Conservation (phyloP, 2,113 vertebrate species). For the Hemicordylus capensis region DNA sequence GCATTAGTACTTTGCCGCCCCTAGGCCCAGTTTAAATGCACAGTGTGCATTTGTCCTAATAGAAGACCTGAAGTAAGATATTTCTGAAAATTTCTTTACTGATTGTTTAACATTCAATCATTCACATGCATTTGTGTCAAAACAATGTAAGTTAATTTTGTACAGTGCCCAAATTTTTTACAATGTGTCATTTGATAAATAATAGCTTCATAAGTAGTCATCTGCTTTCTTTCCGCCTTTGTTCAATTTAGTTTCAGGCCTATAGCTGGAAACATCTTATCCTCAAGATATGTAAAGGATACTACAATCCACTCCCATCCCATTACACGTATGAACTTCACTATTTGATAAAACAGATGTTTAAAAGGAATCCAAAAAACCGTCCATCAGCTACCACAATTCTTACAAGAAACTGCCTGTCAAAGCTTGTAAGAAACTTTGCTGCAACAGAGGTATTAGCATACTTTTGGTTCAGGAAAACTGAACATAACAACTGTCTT, state of each 20-base stretch:
- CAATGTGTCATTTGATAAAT: background rate
- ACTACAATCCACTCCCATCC: constrained; percentile 82
- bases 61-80: background rate
- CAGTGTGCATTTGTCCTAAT: background rate
- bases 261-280: constrained; percentile 93
- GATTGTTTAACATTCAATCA: background rate
- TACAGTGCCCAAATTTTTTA: background rate
- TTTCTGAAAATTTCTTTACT: background rate
- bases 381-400: constrained; percentile 89
- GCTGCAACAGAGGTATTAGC: constrained; percentile 77
- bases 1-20: background rate
- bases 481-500: background rate
- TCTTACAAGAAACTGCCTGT: constrained; percentile 80
- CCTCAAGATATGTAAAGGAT: constrained; percentile 90
- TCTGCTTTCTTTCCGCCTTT: background rate
- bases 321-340: constrained; percentile 89
- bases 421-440: constrained; percentile 73
- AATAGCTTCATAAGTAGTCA: background rate
- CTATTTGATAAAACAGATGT: constrained; percentile 89
- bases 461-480: background rate
- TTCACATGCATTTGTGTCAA: constrained; percentile 23
- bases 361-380: constrained; percentile 87
- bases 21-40: too few species aligned
- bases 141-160: background rate
- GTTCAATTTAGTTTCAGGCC: constrained; percentile 87